These are phyloP conservation scores for Phalacrocorax brasilianus DNA, from an alignment of 2,113 vertebrate genomes.

Conservation along the genomic window DNA sequence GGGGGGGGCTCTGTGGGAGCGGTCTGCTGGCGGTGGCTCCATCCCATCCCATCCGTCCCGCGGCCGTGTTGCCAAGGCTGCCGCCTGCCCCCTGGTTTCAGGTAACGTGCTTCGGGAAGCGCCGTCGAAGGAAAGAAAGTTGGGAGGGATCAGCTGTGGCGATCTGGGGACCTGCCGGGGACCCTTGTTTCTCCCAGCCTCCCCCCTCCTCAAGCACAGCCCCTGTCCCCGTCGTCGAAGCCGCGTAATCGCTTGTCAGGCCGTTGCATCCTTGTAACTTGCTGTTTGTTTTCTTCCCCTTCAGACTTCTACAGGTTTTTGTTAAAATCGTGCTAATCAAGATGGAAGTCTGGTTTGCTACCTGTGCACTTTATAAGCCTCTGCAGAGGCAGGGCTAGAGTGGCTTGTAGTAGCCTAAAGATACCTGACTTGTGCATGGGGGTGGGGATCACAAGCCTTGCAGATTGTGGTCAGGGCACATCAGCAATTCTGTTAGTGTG, in stretches of 20 bases:
- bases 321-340: fast-evolving
- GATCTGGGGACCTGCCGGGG: background rate
- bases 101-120: background rate
- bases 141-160: background rate
- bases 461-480: background rate
- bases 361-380: fast-evolving
- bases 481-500: fast-evolving
- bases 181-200: fast-evolving
- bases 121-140: background rate
- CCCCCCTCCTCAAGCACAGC: background rate
- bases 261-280: fast-evolving
- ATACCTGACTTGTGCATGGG: background rate
- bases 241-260: fast-evolving
- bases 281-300: background rate
- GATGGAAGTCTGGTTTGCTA: background rate
- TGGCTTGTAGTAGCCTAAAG: fast-evolving
- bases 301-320: background rate
- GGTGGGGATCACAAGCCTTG: background rate
- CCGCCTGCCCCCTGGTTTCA: background rate
- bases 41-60: background rate
- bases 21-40: background rate
- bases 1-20: background rate
- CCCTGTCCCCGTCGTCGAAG: fast-evolving
- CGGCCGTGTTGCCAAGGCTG: background rate
- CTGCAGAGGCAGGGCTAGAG: background rate